Evolutionary conservation across 2,113 vertebrate genomes (phyloP).

Genomic region (Brachypodius melanocephalos): DNA sequence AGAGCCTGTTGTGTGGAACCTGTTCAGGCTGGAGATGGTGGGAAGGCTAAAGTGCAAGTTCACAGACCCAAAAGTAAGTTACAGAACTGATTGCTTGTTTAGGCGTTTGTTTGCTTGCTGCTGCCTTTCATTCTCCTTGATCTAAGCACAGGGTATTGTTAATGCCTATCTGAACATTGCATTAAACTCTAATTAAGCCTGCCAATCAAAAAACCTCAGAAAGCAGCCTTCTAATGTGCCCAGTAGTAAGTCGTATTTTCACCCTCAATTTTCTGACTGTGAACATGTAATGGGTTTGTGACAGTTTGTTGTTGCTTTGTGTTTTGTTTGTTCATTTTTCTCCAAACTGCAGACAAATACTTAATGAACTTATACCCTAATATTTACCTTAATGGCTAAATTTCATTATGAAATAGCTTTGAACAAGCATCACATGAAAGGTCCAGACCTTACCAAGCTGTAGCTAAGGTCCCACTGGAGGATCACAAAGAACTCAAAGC

Average conservation of each 20-base stretch:
- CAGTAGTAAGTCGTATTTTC: conserved; percentile 25
- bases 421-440: background rate
- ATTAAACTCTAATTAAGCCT: conserved; percentile 69
- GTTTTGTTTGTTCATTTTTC: background rate
- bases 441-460: background rate
- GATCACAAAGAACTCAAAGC: background rate
- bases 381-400: background rate
- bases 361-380: conserved; percentile 5
- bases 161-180: conserved; percentile 38
- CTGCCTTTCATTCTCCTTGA: conserved; percentile 47
- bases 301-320: background rate
- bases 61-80: conserved; percentile 85
- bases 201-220: conserved; percentile 42
- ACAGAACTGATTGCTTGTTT: conserved; percentile 26
- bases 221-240: background rate
- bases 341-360: conserved; percentile 25
- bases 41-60: conserved; percentile 87
- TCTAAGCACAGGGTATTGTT: conserved; percentile 39
- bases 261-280: conserved; percentile 24
- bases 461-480: background rate
- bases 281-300: background rate
- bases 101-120: background rate
- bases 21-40: conserved; percentile 81
- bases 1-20: conserved; percentile 80
- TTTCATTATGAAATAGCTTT: background rate